phyloP scores from a whole-genome alignment of 2,113 vertebrate species.

The Capricornis sumatraensis region DNA sequence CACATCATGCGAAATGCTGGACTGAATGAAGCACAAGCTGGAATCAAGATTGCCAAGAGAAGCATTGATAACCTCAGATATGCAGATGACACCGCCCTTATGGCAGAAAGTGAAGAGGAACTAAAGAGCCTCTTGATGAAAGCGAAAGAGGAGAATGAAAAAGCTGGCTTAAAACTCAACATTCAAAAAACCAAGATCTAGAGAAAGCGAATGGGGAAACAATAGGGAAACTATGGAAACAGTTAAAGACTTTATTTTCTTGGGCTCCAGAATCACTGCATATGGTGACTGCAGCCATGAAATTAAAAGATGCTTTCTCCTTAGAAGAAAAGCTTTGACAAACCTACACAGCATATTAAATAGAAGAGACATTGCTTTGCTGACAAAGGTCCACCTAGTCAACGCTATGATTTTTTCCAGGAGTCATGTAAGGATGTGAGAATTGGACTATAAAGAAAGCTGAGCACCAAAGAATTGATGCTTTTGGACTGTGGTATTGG shows the following conservation, averaged over 20 bases:
- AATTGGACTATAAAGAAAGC: background rate
- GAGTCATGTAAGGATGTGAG: background rate
- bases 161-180: background rate
- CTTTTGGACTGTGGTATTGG: background rate
- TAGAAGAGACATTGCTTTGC: background rate
- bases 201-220: too few species aligned
- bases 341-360: background rate
- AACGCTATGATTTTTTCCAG: background rate
- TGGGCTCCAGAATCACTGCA: background rate
- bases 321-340: background rate
- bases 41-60: background rate
- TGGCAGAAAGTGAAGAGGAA: background rate
- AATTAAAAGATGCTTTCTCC: background rate
- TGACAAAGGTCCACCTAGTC: background rate
- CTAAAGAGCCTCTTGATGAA: background rate
- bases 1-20: background rate
- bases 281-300: background rate
- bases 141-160: background rate
- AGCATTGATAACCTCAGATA: background rate
- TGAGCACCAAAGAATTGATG: background rate
- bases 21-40: background rate
- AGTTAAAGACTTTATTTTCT: background rate
- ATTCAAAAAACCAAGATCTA: background rate
- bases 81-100: background rate
- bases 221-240: background rate